A percentile compares a stretch with the other conserved stretches of the same genome.
Conservation (phyloP, 2,113 vertebrate species). For the Stegostoma tigrinum region DNA sequence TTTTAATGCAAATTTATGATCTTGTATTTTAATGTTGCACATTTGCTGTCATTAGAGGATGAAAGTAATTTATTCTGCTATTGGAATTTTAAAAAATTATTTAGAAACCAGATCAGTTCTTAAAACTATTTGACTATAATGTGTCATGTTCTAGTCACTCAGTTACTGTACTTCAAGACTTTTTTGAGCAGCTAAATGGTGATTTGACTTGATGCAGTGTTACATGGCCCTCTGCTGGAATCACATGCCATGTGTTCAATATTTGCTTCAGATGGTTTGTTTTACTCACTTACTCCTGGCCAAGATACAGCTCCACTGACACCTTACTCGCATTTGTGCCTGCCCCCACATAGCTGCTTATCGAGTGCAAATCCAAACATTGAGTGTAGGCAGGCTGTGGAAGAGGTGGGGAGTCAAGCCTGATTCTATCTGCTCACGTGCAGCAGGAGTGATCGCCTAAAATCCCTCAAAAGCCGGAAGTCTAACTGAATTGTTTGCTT, state of each 20-base stretch:
- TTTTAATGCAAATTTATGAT: background rate
- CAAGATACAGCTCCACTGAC: background rate
- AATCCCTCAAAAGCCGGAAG: background rate
- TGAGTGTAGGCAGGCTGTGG: no score
- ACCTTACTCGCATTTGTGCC: background rate
- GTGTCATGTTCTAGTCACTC: slow-evolving; percentile 6
- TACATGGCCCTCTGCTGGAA: slow-evolving; percentile 10
- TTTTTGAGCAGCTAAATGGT: slow-evolving; percentile 1
- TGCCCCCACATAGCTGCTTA: background rate
- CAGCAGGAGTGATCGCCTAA: background rate
- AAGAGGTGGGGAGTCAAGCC: background rate
- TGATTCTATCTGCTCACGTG: background rate
- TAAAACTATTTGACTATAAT: background rate
- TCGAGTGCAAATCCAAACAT: background rate
- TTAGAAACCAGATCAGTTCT: background rate
- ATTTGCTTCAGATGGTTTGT: background rate
- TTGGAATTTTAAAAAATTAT: background rate
- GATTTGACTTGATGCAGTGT: background rate
- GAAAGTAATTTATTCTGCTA: slow-evolving; percentile 2
- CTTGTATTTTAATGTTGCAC: background rate
- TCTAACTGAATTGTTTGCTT: background rate
- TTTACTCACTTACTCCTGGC: background rate
- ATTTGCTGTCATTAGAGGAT: background rate
- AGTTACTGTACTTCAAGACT: background rate
- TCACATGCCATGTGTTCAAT: background rate